Conservation (phyloP, 2,797 vertebrate species). For the Microhierax caerulescens region DNA sequence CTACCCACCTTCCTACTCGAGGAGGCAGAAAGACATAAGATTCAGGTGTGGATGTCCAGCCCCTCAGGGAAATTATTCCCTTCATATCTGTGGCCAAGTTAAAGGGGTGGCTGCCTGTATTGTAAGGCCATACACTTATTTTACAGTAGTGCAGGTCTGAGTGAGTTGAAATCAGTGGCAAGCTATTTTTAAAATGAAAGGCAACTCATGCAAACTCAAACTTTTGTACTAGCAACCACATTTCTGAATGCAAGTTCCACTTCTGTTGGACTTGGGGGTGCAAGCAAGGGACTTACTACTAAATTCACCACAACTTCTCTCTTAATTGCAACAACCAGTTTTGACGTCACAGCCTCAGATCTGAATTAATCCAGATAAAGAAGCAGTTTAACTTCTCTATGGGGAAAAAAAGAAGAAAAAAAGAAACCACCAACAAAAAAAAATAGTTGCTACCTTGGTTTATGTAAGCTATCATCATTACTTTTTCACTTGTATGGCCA, state of each 20-base stretch:
- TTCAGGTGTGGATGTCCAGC: neutral
- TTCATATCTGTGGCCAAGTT: neutral
- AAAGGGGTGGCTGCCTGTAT: neutral
- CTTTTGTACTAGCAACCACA: neutral
- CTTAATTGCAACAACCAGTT: neutral
- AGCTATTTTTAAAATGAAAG: neutral
- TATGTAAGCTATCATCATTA: neutral
- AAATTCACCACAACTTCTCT: neutral
- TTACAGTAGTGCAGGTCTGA: neutral
- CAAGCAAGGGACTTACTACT: rapidly evolving
- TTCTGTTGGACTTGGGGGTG: neutral
- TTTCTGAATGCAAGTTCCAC: neutral
- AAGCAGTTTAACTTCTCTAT: neutral
- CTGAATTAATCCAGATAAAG: neutral
- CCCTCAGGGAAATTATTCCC: neutral
- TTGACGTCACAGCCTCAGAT: neutral
- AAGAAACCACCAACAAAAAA: rapidly evolving
- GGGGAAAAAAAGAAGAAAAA: neutral
- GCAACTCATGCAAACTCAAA: neutral
- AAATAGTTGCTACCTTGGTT: neutral
- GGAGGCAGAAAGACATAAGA: neutral
- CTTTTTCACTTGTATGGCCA: neutral
- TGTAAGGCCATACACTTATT: neutral
- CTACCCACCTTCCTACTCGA: neutral
- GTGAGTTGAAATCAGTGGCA: neutral